phyloP scores from a whole-genome alignment of 2,797 vertebrate species.

The Pseudochirops cupreus region DNA sequence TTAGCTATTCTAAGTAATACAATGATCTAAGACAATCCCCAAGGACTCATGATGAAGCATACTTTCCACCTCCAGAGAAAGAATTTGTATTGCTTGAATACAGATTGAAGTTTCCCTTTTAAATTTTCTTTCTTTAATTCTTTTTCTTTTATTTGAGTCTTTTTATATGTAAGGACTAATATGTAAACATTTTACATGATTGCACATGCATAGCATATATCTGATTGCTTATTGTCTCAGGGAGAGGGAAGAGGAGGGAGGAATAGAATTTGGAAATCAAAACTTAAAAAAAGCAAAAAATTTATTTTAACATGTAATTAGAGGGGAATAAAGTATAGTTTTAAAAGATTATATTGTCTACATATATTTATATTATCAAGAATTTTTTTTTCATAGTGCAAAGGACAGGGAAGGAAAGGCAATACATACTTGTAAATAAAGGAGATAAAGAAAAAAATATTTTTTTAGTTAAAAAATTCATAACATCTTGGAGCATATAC shows the following conservation, averaged over 20 bases:
- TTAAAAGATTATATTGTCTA: not conserved
- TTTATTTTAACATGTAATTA: not conserved
- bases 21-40: not conserved
- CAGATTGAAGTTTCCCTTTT: not conserved
- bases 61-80: not conserved
- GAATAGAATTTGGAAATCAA: not conserved
- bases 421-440: not conserved
- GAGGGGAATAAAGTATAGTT: not conserved
- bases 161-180: not conserved
- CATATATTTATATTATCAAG: not conserved
- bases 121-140: not conserved
- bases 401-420: not conserved
- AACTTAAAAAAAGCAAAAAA: not conserved
- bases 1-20: not conserved
- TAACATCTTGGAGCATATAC: not conserved
- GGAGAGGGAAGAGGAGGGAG: not conserved
- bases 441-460: not conserved
- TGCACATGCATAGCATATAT: not conserved
- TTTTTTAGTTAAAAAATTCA: not conserved
- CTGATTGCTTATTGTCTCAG: not conserved
- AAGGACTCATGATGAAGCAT: not conserved
- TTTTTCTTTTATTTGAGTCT: not conserved
- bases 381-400: not conserved
- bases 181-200: not conserved
- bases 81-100: not conserved